Conservation (phyloP, 2,888 invertebrate genomes). For the Ctenicera cuprea region DNA sequence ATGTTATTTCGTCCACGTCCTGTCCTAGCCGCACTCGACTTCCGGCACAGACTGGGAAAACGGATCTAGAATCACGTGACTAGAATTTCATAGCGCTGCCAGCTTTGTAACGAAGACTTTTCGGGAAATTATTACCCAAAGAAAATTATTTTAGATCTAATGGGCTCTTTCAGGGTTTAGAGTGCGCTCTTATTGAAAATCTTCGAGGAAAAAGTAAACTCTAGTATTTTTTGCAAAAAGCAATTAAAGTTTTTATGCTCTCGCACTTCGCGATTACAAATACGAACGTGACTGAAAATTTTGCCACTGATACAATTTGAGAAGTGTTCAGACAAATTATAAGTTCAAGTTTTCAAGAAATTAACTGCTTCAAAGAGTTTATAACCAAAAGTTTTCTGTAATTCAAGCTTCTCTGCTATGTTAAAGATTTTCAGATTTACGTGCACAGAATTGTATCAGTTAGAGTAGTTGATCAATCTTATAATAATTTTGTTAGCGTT, state of each 20-base stretch:
- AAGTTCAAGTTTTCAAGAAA: background rate
- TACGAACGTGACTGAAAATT: background rate
- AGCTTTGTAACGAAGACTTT: background rate
- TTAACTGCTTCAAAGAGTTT: background rate
- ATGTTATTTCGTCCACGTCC: slow-evolving; percentile 31
- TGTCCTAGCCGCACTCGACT: slow-evolving; percentile 27
- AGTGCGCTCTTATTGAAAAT: slow-evolving; percentile 3
- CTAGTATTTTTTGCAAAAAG: background rate
- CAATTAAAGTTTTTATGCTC: background rate
- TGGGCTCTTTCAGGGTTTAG: background rate
- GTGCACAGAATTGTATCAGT: too few relatives aligned
- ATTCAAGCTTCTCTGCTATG: too few relatives aligned
- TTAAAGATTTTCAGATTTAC: too few relatives aligned
- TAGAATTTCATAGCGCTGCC: background rate
- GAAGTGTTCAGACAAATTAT: background rate
- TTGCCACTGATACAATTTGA: background rate
- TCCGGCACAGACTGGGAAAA: slow-evolving; percentile 22
- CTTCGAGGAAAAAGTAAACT: background rate
- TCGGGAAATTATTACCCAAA: slow-evolving; percentile 4
- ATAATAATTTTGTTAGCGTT: too few relatives aligned
- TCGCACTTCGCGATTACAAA: background rate
- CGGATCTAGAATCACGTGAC: slow-evolving; percentile 22
- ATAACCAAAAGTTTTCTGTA: background rate
- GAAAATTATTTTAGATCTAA: slow-evolving; percentile 20
- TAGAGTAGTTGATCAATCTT: too few relatives aligned